Percentiles rank a stretch among this genome's conserved stretches.
Evolutionary conservation across 2,113 vertebrate genomes (phyloP).

Genomic region (Chelonoidis abingdonii): DNA sequence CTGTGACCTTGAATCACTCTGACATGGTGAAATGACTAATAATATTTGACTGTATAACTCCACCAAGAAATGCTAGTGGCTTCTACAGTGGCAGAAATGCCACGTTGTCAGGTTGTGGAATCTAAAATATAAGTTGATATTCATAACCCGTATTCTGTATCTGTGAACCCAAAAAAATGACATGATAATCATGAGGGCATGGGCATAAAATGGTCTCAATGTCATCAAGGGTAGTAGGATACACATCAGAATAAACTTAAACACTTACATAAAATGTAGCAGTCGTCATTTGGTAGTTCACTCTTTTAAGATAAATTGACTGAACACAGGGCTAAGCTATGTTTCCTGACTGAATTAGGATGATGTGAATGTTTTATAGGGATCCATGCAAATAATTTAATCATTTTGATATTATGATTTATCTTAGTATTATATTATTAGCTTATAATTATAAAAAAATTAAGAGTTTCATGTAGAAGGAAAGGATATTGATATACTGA

Average conservation of each 20-base stretch:
- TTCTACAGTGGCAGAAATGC: neutral
- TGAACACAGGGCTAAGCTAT: neutral
- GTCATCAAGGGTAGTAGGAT: neutral
- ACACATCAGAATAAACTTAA: neutral
- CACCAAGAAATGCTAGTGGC: neutral
- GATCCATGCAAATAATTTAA: neutral
- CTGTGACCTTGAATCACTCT: neutral
- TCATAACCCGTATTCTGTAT: neutral
- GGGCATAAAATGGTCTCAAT: neutral
- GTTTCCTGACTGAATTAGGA: neutral
- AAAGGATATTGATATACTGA: neutral
- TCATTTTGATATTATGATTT: slow-evolving; percentile 9
- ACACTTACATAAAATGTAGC: neutral
- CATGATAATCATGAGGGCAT: neutral
- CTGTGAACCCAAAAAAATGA: neutral
- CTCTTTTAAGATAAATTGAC: no score
- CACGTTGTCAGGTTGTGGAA: neutral
- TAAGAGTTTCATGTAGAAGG: neutral
- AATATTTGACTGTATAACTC: neutral
- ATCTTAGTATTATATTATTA: slow-evolving; percentile 14
- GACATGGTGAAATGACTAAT: neutral
- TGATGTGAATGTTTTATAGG: neutral
- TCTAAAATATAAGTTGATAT: neutral
- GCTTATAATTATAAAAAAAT: neutral
- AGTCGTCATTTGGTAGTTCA: neutral